Conservation (phyloP, 2,888 invertebrate genomes). For the Amphipyra berbera region DNA sequence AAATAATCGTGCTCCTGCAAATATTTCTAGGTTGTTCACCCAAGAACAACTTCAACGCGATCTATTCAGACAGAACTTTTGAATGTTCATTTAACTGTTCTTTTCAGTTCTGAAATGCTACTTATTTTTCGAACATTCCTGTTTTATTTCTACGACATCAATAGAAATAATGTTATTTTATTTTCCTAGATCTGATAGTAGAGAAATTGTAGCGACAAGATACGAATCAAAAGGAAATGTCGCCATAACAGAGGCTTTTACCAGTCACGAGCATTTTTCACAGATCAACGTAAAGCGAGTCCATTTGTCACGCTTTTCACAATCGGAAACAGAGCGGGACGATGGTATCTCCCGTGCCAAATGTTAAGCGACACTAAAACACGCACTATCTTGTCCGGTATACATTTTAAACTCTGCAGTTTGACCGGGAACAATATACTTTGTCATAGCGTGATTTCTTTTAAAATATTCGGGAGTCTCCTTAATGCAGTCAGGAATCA, state of each 20-base stretch:
- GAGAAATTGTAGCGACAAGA: slow-evolving; percentile 22
- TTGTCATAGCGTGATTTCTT: neutral
- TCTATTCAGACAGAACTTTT: slow-evolving; percentile 27
- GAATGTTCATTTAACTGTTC: slow-evolving; percentile 9
- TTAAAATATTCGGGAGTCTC: neutral
- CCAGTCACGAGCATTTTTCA: slow-evolving; percentile 62
- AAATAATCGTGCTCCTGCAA: slow-evolving; percentile 55
- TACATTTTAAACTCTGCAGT: slow-evolving; percentile 23
- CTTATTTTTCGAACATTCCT: neutral
- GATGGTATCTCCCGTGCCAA: slow-evolving; percentile 76
- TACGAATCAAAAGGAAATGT: slow-evolving; percentile 48
- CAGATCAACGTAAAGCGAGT: slow-evolving; percentile 61
- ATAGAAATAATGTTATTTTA: slow-evolving; percentile 5
- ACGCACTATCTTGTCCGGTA: slow-evolving; percentile 17
- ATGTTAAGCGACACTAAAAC: slow-evolving; percentile 58
- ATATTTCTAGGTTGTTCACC: slow-evolving; percentile 67
- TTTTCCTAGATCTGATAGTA: neutral
- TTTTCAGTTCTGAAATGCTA: neutral
- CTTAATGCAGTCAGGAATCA: neutral
- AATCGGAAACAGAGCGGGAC: slow-evolving; percentile 81
- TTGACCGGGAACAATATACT: slow-evolving; percentile 6
- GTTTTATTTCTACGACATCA: slow-evolving; percentile 8
- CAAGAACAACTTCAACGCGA: slow-evolving; percentile 49
- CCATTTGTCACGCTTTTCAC: slow-evolving; percentile 85
- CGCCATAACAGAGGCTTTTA: slow-evolving; percentile 53